A percentile compares a stretch with the other conserved stretches of the same genome.
Evolutionary conservation across 2,888 invertebrate genomes (phyloP).

Genomic region (Microplitis deprimator): DNA sequence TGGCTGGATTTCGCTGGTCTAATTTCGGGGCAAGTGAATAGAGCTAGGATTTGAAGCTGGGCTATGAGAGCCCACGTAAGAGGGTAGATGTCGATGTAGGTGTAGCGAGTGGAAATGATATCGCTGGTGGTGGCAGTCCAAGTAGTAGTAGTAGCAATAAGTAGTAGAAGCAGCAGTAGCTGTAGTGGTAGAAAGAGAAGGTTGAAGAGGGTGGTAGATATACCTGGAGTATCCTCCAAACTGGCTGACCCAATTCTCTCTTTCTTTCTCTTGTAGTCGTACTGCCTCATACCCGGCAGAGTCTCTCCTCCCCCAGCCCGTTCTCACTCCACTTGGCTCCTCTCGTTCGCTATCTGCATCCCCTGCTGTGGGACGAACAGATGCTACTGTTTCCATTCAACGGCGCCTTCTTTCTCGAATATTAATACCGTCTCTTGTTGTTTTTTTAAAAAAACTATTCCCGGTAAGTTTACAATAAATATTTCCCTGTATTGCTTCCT

Average conservation of each 20-base stretch:
- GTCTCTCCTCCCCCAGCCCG: conserved; percentile 34
- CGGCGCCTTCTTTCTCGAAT: neutral
- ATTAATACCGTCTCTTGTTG: neutral
- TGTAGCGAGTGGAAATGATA: conserved; percentile 9
- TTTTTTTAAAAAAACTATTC: neutral
- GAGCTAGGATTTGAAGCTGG: conserved; percentile 8
- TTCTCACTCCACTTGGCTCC: conserved; percentile 22
- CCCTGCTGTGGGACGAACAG: conserved; percentile 9
- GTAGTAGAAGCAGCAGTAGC: neutral
- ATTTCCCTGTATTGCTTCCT: neutral
- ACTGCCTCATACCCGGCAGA: conserved; percentile 21
- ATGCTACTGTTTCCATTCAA: conserved; percentile 30
- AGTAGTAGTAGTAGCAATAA: neutral
- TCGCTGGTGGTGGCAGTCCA: too few species aligned
- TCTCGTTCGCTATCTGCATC: conserved; percentile 15
- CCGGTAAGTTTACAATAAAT: neutral
- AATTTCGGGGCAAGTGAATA: conserved; percentile 24
- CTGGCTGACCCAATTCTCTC: conserved; percentile 65
- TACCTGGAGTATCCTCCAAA: conserved; percentile 65
- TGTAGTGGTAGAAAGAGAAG: conserved; percentile 24
- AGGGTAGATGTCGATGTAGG: conserved; percentile 5
- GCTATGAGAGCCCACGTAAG: neutral
- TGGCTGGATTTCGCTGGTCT: conserved; percentile 18
- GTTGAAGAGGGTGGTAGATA: conserved; percentile 49
- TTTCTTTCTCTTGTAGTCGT: conserved; percentile 27